Conservation (phyloP, 2,113 vertebrate genomes). For the Tringa solitaria region DNA sequence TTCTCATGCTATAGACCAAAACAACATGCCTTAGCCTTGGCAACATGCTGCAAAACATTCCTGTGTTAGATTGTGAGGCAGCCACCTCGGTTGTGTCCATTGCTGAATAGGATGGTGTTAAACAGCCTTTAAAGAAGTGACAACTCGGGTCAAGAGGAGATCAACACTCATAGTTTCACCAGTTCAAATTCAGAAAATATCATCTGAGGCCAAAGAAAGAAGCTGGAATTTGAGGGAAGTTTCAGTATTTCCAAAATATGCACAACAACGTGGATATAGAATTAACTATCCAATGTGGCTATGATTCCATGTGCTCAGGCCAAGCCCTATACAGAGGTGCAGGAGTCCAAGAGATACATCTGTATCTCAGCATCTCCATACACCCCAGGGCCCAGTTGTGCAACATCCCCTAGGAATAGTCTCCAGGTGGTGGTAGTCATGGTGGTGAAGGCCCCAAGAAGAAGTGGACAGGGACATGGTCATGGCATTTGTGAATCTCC, state of each 20-base stretch:
- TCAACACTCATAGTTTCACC: background rate
- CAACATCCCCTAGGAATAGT: background rate
- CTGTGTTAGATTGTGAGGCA: background rate
- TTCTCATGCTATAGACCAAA: slow-evolving; percentile 38
- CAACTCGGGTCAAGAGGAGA: background rate
- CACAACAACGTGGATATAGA: background rate
- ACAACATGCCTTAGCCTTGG: background rate
- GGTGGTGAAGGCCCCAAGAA: background rate
- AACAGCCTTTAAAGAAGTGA: background rate
- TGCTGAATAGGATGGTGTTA: background rate
- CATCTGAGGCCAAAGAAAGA: background rate
- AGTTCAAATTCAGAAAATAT: background rate
- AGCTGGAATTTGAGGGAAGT: background rate
- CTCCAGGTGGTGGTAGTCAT: background rate
- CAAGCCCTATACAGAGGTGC: background rate
- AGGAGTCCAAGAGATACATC: background rate
- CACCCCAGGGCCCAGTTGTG: background rate
- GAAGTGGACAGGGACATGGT: background rate
- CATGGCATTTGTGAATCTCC: background rate
- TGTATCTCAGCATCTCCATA: background rate
- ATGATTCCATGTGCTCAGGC: background rate
- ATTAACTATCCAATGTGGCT: background rate
- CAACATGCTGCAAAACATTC: slow-evolving; percentile 20
- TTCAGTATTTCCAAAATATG: background rate
- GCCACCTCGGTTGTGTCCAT: background rate